Conservation (phyloP, 2,888 invertebrate species). For the Clepsis dumicolana region DNA sequence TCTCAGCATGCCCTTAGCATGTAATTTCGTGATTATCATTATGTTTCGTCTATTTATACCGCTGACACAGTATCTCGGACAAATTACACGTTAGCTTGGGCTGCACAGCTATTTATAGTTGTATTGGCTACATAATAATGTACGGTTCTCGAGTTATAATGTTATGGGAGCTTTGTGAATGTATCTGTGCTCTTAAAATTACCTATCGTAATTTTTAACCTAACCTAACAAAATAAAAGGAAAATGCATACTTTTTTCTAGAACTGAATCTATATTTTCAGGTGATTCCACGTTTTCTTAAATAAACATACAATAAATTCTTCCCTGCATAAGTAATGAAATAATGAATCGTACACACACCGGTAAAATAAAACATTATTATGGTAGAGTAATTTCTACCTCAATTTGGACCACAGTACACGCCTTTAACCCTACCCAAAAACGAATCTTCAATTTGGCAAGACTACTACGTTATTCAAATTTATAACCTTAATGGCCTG, state of each 20-base stretch:
- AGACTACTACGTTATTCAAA: conserved; percentile 4
- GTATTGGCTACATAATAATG: conserved; percentile 65
- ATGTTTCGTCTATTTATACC: conserved; percentile 63
- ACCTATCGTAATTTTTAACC: no score
- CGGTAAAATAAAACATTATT: background rate
- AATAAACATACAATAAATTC: no score
- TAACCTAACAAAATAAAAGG: no score
- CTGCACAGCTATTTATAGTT: conserved; percentile 61
- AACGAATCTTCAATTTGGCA: background rate
- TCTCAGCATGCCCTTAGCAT: conserved; percentile 54
- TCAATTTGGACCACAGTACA: background rate
- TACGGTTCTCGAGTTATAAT: conserved; percentile 46
- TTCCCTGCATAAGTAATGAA: no score
- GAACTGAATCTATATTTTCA: no score
- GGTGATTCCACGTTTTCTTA: no score
- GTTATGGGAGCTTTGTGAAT: conserved; percentile 18
- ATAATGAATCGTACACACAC: no score
- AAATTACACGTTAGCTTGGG: conserved; percentile 64
- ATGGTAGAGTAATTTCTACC: background rate
- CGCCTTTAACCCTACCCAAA: background rate
- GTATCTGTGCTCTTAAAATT: background rate
- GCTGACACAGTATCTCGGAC: conserved; percentile 55
- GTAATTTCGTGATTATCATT: conserved; percentile 71
- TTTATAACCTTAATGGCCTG: background rate
- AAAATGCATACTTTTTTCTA: no score